Base-by-base conservation (phyloP, 2,888 invertebrate genomes). In the Drosophila anomelani region DNA sequence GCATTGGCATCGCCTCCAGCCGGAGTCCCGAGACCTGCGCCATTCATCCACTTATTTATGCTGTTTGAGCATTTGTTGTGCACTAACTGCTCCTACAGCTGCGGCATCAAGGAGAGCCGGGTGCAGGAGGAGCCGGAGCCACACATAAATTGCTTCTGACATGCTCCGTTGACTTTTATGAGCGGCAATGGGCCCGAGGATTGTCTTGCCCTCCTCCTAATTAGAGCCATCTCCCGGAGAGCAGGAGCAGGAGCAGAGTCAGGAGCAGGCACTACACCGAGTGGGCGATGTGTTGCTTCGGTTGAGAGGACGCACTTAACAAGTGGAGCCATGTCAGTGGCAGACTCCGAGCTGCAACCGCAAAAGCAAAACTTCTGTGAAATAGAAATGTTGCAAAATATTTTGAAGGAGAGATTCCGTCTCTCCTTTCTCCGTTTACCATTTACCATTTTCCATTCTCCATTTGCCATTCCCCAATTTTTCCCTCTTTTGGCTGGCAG, bases 101-200 rank as follows among this genome's bases (percentile, higher is more conserved):
- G 29, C 23, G 5, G 38, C 39, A 34, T 41, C 53, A 36, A 29
- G 34, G 29, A 13, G 49, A 63, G 71, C 51, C 77, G 51, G 59
- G 61, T 64, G 78, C 60, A 34, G 60, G 34, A 34, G 60, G 34
- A 41, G 34, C 41, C 64, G 79, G 57, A 51, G 57, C 70, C 67
- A 60, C 84, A 61, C 59, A 85, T 88, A 88, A 88, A 84, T 84
- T 88, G 84, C 88, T 80, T 86, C 75, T 86, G 86, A 81, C 84
- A 83, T 81, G 84, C 86, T 84, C 70, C 79, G 84, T 84, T 84
- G 79, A 81, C 86, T 81, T 75, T 88, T 88, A 84, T 88, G 86
- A 76, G 71, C 69, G 55, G 58, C 59, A 46, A 54, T 70, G 67
- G 49, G 81, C 74, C 63, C 59, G 56, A 75, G 78, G 70, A 78